Evolutionary conservation across 1,140 invertebrate species (phyloP).

Genomic region (Magallana gigas): DNA sequence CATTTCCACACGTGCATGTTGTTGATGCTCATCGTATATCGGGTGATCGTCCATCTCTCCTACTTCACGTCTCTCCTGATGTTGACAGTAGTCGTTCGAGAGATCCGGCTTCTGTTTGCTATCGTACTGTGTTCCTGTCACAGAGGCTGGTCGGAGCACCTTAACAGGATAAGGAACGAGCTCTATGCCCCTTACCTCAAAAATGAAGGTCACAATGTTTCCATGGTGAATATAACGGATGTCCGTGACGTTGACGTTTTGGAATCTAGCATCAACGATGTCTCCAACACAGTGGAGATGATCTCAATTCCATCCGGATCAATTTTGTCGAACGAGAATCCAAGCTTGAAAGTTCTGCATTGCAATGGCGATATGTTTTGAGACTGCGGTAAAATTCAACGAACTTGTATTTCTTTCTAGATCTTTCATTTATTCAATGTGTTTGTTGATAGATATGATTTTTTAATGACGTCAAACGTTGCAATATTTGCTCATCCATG

Average conservation of each 20-base stretch:
- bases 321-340: background rate
- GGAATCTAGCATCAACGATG: background rate
- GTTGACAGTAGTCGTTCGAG: background rate
- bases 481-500: too few species aligned
- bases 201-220: background rate
- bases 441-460: too few species aligned
- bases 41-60: background rate
- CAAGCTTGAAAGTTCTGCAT: background rate
- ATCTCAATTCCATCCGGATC: background rate
- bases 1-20: background rate
- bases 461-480: too few species aligned
- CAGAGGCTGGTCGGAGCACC: background rate
- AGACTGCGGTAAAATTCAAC: background rate
- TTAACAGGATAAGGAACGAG: background rate
- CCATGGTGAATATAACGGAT: background rate
- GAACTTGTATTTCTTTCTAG: background rate
- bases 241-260: background rate
- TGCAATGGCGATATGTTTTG: background rate
- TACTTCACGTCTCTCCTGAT: background rate
- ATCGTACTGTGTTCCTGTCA: constrained; percentile 7
- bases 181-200: constrained; percentile 21
- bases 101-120: background rate
- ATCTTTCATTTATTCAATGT: background rate
- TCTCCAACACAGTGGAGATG: background rate
- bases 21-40: background rate